These are phyloP conservation scores for Lasioglossum marginatum DNA, from an alignment of 2,888 invertebrate genomes.

Conservation along the genomic window DNA sequence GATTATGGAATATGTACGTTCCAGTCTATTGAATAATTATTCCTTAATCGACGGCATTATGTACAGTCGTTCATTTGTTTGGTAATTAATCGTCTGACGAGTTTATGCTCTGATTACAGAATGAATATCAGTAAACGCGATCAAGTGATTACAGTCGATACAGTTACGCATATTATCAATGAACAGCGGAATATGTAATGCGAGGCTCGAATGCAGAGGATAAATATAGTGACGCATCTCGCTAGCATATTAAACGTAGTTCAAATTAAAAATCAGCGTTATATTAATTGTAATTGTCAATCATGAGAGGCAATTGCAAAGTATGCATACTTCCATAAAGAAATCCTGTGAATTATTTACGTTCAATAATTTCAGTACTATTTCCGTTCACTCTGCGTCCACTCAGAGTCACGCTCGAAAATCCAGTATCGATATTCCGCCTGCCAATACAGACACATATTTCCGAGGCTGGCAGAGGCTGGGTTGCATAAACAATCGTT, in stretches of 20 bases:
- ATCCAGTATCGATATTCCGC: background rate
- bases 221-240: slow-evolving; percentile 38
- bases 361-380: background rate
- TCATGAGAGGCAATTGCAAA: background rate
- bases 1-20: slow-evolving; percentile 12
- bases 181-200: slow-evolving; percentile 32
- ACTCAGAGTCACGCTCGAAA: background rate
- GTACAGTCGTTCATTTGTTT: slow-evolving; percentile 60
- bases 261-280: background rate
- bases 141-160: slow-evolving; percentile 56
- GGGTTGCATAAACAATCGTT: slow-evolving; percentile 23
- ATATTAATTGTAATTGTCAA: background rate
- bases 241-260: background rate
- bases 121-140: slow-evolving; percentile 61
- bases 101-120: slow-evolving; percentile 63
- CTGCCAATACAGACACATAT: background rate
- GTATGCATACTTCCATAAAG: background rate
- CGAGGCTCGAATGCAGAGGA: slow-evolving; percentile 35
- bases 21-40: slow-evolving; percentile 48
- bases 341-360: background rate
- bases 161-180: slow-evolving; percentile 51
- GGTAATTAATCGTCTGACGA: slow-evolving; percentile 63
- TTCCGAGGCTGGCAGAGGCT: slow-evolving; percentile 2
- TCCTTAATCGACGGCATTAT: slow-evolving; percentile 44
- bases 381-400: background rate